phyloP scores from a whole-genome alignment of 1,140 invertebrate species.

The Bombus impatiens region DNA sequence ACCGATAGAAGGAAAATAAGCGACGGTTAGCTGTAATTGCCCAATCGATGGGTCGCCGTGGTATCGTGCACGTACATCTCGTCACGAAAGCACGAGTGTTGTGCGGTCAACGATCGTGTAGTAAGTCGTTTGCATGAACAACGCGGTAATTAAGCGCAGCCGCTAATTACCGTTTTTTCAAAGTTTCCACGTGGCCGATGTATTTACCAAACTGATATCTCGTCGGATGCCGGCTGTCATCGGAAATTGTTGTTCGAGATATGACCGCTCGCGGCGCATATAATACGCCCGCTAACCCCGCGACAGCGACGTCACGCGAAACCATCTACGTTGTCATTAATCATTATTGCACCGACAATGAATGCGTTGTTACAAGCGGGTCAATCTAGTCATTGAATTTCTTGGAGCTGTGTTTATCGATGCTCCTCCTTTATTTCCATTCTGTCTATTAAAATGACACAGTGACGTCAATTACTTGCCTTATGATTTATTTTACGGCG shows the following conservation, averaged over 20 bases:
- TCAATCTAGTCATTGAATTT: background rate
- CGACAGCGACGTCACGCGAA: background rate
- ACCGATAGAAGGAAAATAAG: constrained; percentile 3
- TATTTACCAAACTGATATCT: constrained; percentile 14
- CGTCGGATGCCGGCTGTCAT: constrained; percentile 6
- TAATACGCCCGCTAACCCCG: constrained; percentile 8
- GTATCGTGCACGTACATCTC: constrained; percentile 69
- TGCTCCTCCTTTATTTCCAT: background rate
- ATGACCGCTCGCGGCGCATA: background rate
- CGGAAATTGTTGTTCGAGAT: background rate
- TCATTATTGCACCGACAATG: background rate
- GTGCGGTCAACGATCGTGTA: constrained; percentile 54
- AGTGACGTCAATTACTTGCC: background rate
- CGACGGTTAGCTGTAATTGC: constrained; percentile 54
- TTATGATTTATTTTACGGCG: background rate
- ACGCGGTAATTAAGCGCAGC: constrained; percentile 53
- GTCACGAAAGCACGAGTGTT: constrained; percentile 57
- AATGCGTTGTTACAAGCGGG: background rate
- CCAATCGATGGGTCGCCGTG: constrained; percentile 49
- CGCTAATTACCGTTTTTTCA: constrained; percentile 44
- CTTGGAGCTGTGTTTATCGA: background rate
- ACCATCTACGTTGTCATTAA: background rate
- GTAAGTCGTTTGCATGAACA: constrained; percentile 56
- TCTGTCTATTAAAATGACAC: background rate
- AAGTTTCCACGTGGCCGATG: background rate